Evolutionary conservation across 2,888 invertebrate species (phyloP).

Genomic region (Eutolmus rufibarbis): DNA sequence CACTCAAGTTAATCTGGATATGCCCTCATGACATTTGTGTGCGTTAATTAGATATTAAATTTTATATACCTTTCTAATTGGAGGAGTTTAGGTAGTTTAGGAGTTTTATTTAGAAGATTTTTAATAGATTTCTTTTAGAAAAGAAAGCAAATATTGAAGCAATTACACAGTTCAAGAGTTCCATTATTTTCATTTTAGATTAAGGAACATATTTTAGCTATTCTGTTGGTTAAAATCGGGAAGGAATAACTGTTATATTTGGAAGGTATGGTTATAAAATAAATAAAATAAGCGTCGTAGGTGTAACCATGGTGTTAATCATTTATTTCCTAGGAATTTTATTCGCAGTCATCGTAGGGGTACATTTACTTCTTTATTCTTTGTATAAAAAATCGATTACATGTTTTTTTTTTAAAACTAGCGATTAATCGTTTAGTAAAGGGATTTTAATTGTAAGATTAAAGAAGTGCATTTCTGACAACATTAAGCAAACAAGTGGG

Average conservation of each 20-base stretch:
- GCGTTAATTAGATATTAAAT: background rate
- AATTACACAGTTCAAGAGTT: background rate
- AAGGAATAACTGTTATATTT: background rate
- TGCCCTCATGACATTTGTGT: background rate
- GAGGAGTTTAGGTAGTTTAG: background rate
- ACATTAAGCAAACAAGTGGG: background rate
- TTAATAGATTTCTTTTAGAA: background rate
- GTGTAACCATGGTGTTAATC: background rate
- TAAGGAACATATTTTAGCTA: conserved; percentile 12
- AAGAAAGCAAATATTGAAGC: background rate
- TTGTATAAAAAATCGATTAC: background rate
- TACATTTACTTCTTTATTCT: background rate
- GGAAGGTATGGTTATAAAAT: conserved; percentile 8
- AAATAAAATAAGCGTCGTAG: background rate
- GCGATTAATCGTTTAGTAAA: background rate
- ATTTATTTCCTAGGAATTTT: background rate
- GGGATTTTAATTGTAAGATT: background rate
- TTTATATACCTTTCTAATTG: background rate
- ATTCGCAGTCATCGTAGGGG: background rate
- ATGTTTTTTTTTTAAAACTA: background rate
- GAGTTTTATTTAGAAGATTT: background rate
- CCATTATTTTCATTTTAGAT: conserved; percentile 22
- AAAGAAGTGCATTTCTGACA: background rate
- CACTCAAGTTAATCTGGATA: background rate
- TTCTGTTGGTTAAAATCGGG: background rate